Percentiles rank a stretch among this genome's conserved stretches.
These are phyloP conservation scores for Lasioglossum baleicum DNA, from an alignment of 1,140 invertebrate genomes.

Conservation along the genomic window DNA sequence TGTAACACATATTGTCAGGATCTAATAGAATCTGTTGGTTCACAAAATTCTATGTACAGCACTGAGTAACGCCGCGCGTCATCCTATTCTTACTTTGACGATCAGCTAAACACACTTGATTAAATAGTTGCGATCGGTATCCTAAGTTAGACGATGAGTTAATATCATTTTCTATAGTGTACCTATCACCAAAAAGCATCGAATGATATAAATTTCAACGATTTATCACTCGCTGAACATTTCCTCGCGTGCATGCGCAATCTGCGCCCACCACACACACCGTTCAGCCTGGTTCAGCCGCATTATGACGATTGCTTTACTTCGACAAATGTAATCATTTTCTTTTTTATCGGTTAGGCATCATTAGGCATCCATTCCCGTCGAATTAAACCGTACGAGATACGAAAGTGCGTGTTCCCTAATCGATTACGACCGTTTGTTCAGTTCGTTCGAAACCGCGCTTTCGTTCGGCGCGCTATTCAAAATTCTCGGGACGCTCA, in stretches of 20 bases:
- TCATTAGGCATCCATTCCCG: background rate
- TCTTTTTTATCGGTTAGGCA: background rate
- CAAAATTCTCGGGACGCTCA: background rate
- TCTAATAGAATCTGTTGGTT: background rate
- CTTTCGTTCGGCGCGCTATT: constrained; percentile 7
- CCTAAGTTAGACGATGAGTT: background rate
- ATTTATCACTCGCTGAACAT: background rate
- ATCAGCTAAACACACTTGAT: background rate
- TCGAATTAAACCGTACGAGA: background rate
- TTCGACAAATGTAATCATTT: background rate
- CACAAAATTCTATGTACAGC: background rate
- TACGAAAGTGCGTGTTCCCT: background rate
- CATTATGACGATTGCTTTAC: constrained; percentile 20
- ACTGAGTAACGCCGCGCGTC: background rate
- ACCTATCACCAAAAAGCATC: background rate
- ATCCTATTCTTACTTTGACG: background rate
- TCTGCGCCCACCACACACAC: background rate
- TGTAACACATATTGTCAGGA: too few species aligned
- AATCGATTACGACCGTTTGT: background rate
- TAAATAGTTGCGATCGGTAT: constrained; percentile 21
- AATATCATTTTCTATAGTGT: background rate
- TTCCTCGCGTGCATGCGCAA: background rate
- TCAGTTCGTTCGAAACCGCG: background rate
- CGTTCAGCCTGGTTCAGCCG: background rate
- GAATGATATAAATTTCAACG: background rate